Conservation (phyloP, 2,888 invertebrate genomes). For the Phasia obesa region DNA sequence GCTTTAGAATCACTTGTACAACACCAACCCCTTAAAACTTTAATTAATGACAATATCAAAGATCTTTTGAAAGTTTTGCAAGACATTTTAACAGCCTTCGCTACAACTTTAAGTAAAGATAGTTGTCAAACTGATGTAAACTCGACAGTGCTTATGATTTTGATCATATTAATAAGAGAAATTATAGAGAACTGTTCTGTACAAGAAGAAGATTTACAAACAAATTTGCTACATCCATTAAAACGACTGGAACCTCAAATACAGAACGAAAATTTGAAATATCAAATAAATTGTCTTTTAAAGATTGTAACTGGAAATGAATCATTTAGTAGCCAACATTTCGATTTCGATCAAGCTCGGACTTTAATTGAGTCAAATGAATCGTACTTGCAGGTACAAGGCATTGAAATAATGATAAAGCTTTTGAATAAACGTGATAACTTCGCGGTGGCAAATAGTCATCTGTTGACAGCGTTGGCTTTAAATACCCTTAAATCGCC, state of each 20-base stretch:
- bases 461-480: slow-evolving; percentile 79
- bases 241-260: slow-evolving; percentile 29
- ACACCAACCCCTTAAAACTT: slow-evolving; percentile 78
- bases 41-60: slow-evolving; percentile 76
- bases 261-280: slow-evolving; percentile 31
- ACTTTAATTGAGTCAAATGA: slow-evolving; percentile 77
- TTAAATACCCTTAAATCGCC: slow-evolving; percentile 77
- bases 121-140: slow-evolving; percentile 66
- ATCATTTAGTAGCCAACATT: background rate
- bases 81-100: slow-evolving; percentile 73
- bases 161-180: slow-evolving; percentile 62
- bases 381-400: slow-evolving; percentile 80
- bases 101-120: slow-evolving; percentile 68
- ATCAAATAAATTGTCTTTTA: slow-evolving; percentile 37
- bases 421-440: slow-evolving; percentile 76
- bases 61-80: slow-evolving; percentile 77
- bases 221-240: slow-evolving; percentile 23
- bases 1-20: slow-evolving; percentile 77
- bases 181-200: slow-evolving; percentile 32
- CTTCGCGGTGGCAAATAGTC: slow-evolving; percentile 76
- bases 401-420: slow-evolving; percentile 79
- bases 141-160: slow-evolving; percentile 30
- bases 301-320: slow-evolving; percentile 6
- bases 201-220: slow-evolving; percentile 17
- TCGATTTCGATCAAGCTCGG: slow-evolving; percentile 74